A percentile compares a stretch with the other conserved stretches of the same genome.
Conservation (phyloP, 2,113 vertebrate genomes). For the Platichthys flesus region DNA sequence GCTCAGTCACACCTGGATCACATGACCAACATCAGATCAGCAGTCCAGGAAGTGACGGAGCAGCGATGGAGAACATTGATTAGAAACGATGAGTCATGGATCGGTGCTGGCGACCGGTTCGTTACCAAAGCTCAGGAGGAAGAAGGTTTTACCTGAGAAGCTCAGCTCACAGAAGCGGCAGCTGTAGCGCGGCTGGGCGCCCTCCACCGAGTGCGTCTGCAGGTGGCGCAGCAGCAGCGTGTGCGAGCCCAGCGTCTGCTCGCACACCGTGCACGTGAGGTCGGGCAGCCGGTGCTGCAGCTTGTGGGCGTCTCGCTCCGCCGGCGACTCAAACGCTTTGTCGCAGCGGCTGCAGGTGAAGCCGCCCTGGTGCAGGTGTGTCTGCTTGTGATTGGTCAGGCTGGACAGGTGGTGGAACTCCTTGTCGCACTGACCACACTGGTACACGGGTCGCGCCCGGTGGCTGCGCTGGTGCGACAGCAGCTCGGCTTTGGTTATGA, state of each 20-base stretch:
- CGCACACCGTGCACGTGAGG: slow-evolving; percentile 64
- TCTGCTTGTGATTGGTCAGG: slow-evolving; percentile 75
- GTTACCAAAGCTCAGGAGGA: neutral
- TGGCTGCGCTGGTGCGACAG: slow-evolving; percentile 65
- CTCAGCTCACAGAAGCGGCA: slow-evolving; percentile 78
- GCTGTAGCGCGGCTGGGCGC: slow-evolving; percentile 45
- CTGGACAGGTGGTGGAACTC: slow-evolving; percentile 70
- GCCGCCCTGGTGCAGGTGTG: slow-evolving; percentile 34
- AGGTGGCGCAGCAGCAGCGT: slow-evolving; percentile 68
- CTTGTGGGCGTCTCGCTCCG: slow-evolving; percentile 49
- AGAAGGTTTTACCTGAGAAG: slow-evolving; percentile 56
- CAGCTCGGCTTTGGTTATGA: slow-evolving; percentile 61
- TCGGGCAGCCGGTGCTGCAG: slow-evolving; percentile 52
- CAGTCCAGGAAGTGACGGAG: neutral
- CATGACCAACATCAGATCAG: neutral
- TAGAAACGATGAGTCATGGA: too few species aligned
- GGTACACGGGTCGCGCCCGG: slow-evolving; percentile 67
- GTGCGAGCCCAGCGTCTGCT: slow-evolving; percentile 65
- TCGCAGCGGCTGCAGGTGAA: slow-evolving; percentile 53
- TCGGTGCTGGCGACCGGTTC: too few species aligned
- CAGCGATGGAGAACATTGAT: too few species aligned
- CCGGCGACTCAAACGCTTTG: slow-evolving; percentile 38
- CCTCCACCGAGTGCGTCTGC: slow-evolving; percentile 65
- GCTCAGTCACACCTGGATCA: slow-evolving; percentile 67
- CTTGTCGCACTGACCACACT: slow-evolving; percentile 60